A percentile compares a stretch with the other conserved stretches of the same genome.
Conservation (phyloP, 2,113 vertebrate species). For the Misgurnus mizolepis region DNA sequence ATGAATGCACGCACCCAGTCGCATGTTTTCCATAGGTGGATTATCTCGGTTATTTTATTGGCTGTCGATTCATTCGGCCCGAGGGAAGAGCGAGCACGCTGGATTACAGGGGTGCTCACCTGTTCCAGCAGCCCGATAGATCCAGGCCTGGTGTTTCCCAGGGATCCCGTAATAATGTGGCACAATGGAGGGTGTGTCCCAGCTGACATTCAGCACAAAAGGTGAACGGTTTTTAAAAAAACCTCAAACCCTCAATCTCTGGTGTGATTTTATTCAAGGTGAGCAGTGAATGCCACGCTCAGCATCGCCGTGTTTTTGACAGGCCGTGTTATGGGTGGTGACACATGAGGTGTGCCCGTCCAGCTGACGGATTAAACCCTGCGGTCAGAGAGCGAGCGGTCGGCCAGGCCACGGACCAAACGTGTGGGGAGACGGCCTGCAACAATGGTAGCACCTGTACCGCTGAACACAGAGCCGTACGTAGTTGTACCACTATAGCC, state of each 20-base stretch:
- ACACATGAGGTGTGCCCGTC: constrained; percentile 53
- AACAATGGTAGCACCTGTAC: constrained; percentile 63
- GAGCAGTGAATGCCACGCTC: constrained; percentile 40
- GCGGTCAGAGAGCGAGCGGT: constrained; percentile 18
- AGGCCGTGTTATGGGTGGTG: constrained; percentile 59
- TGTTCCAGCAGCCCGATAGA: constrained; percentile 47
- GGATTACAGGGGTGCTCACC: constrained; percentile 60
- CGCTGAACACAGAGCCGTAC: not conserved
- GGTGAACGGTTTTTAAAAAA: constrained; percentile 39
- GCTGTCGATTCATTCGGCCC: constrained; percentile 46
- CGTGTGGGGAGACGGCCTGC: constrained; percentile 25
- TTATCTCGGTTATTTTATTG: constrained; percentile 59
- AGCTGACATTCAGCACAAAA: constrained; percentile 59
- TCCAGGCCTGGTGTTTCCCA: constrained; percentile 52
- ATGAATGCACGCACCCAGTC: constrained; percentile 17
- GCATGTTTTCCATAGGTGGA: constrained; percentile 49
- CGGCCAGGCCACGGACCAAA: constrained; percentile 36
- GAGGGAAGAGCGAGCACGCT: constrained; percentile 32
- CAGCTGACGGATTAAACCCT: constrained; percentile 38
- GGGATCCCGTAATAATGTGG: constrained; percentile 53
- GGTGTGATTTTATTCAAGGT: constrained; percentile 51
- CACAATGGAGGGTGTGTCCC: constrained; percentile 59
- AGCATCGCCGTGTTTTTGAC: constrained; percentile 49
- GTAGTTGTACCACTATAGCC: constrained; percentile 17
- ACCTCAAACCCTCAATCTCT: constrained; percentile 27